These are phyloP conservation scores for Mesodorylaimus sp. DNA, from an alignment of 2,888 invertebrate genomes.

Conservation along the genomic window DNA sequence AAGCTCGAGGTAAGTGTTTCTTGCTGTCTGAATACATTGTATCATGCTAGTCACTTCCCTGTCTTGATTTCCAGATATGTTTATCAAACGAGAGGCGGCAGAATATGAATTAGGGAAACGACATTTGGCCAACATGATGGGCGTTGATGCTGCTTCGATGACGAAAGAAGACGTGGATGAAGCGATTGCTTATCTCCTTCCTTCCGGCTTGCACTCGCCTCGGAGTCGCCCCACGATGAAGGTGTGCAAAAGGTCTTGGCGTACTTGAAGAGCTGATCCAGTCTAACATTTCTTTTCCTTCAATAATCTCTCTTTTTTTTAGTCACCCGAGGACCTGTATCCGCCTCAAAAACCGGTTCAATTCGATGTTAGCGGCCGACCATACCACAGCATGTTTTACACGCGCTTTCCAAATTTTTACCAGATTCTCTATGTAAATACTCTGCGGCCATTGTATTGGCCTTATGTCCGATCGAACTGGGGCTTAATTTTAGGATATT, in stretches of 20 bases:
- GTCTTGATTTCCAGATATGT: slow-evolving; percentile 43
- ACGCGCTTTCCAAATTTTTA: slow-evolving; percentile 70
- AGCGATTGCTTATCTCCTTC: slow-evolving; percentile 81
- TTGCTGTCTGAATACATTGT: background rate
- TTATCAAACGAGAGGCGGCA: slow-evolving; percentile 54
- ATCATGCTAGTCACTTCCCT: background rate
- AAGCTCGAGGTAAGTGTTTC: background rate
- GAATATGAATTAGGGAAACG: slow-evolving; percentile 79
- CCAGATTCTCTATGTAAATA: slow-evolving; percentile 54
- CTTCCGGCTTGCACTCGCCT: slow-evolving; percentile 69
- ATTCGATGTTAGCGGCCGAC: slow-evolving; percentile 53
- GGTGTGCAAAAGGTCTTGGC: slow-evolving; percentile 14
- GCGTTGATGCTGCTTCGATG: slow-evolving; percentile 68
- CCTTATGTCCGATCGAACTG: background rate
- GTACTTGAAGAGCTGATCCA: too few species aligned
- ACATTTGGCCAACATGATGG: slow-evolving; percentile 98
- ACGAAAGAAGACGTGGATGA: slow-evolving; percentile 67
- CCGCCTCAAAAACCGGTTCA: slow-evolving; percentile 15
- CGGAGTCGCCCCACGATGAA: slow-evolving; percentile 72
- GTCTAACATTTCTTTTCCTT: slow-evolving; percentile 2
- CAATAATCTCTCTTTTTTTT: slow-evolving; percentile 4
- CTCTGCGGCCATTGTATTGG: background rate
- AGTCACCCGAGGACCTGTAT: background rate
- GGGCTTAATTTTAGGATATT: slow-evolving; percentile 41
- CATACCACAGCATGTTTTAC: slow-evolving; percentile 75